A percentile compares a stretch with the other conserved stretches of the same genome.
Evolutionary conservation across 2,888 invertebrate species (phyloP).

Genomic region (Euclidia mi): DNA sequence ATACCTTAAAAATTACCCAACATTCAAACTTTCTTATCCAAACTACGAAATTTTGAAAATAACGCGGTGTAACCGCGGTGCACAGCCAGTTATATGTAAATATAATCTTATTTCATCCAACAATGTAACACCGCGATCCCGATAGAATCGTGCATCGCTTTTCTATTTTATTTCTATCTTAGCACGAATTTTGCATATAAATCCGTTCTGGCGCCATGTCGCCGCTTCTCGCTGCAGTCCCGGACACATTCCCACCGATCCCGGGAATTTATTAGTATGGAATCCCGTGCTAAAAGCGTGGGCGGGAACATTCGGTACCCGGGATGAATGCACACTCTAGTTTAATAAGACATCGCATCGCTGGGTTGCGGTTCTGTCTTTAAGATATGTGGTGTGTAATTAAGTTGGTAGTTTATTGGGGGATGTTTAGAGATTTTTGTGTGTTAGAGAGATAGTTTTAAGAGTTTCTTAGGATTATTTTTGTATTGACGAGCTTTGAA

Average conservation of each 20-base stretch:
- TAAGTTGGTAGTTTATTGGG: too few relatives aligned
- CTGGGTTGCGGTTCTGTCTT: conserved; percentile 17
- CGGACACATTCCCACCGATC: conserved; percentile 60
- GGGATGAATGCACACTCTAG: conserved; percentile 57
- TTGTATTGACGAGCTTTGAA: too few relatives aligned
- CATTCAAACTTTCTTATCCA: too few relatives aligned
- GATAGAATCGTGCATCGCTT: conserved; percentile 37
- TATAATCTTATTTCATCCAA: not conserved
- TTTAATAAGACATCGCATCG: conserved; percentile 57
- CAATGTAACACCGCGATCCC: conserved; percentile 24
- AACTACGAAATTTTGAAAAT: too few relatives aligned
- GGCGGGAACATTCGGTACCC: conserved; percentile 38
- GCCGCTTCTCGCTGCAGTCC: conserved; percentile 66
- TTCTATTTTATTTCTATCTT: conserved; percentile 60
- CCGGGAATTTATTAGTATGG: conserved; percentile 66
- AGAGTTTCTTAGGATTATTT: too few relatives aligned
- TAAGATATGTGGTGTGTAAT: not conserved
- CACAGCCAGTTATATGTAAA: too few relatives aligned
- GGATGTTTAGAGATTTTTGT: too few relatives aligned
- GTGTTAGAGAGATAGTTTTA: too few relatives aligned
- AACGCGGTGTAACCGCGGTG: too few relatives aligned
- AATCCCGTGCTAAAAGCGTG: conserved; percentile 54
- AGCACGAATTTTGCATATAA: conserved; percentile 70
- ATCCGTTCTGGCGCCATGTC: conserved; percentile 69
- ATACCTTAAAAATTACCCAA: too few relatives aligned